Conservation (phyloP, 1,140 invertebrate species). For the Zaprionus vittiger region DNA sequence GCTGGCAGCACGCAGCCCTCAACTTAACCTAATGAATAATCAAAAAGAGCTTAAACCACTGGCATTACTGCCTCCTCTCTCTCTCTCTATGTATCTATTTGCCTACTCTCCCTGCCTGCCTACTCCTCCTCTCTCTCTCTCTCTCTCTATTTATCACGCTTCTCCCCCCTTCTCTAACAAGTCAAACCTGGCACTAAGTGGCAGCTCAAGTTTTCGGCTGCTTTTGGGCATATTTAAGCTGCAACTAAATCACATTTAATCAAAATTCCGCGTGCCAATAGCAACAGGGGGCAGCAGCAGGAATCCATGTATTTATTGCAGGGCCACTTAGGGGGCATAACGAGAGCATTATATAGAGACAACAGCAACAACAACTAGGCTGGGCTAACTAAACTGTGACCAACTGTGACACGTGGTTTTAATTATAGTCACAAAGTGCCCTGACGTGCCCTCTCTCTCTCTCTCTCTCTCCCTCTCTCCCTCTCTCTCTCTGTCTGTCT, state of each 20-base stretch:
- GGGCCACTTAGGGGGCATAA: constrained; percentile 29
- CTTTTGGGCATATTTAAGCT: constrained; percentile 8
- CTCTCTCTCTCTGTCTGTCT: not conserved
- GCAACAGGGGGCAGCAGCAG: constrained; percentile 2
- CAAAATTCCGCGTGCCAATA: constrained; percentile 32
- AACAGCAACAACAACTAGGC: constrained; percentile 28
- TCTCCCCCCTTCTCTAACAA: not conserved
- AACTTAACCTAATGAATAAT: constrained; percentile 1
- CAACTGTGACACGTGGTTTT: constrained; percentile 80
- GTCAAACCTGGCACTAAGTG: constrained; percentile 1
- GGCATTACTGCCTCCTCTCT: not conserved
- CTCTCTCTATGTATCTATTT: not conserved
- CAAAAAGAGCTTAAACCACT: not conserved
- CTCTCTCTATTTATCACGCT: not conserved
- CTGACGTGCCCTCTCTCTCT: not conserved
- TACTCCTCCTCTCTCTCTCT: not conserved
- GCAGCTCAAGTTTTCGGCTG: not conserved
- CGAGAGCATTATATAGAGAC: constrained; percentile 6
- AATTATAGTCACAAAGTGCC: constrained; percentile 67
- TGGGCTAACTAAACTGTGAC: constrained; percentile 70
- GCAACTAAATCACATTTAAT: constrained; percentile 37
- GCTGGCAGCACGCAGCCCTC: not conserved
- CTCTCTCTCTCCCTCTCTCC: not conserved
- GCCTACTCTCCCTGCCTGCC: not conserved
- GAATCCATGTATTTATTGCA: constrained; percentile 34